Conservation (phyloP, 2,797 vertebrate genomes). For the Chromobotia macracanthus region DNA sequence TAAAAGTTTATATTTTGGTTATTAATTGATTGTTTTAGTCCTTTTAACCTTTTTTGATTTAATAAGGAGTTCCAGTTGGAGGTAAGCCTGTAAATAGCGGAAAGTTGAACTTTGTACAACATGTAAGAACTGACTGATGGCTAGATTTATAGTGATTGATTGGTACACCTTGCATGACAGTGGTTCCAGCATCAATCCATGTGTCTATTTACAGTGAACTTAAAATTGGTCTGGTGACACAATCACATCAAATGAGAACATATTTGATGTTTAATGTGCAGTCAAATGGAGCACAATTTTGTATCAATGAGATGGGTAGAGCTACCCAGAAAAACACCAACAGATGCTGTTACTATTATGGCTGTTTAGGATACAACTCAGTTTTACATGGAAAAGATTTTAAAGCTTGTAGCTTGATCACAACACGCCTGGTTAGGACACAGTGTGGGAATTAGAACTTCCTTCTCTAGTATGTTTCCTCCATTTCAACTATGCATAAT, state of each 20-base stretch:
- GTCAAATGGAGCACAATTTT: neutral
- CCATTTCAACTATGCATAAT: neutral
- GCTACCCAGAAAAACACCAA: neutral
- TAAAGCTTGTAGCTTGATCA: neutral
- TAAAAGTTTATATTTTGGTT: neutral
- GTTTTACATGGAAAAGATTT: neutral
- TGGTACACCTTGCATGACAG: neutral
- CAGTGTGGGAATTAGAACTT: neutral
- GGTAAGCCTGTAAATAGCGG: too few relatives aligned
- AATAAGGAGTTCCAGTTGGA: neutral
- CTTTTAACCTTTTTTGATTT: neutral
- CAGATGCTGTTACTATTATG: neutral
- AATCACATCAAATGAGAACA: neutral
- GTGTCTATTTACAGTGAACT: neutral
- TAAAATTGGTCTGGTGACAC: neutral
- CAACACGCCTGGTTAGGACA: neutral
- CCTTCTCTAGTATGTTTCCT: neutral
- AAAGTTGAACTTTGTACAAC: too few relatives aligned
- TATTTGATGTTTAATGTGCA: neutral
- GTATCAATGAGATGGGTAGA: neutral
- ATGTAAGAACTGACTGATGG: too few relatives aligned
- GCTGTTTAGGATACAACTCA: neutral
- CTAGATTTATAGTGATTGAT: too few relatives aligned
- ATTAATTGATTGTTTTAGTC: neutral
- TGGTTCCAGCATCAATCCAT: neutral